phyloP scores from a whole-genome alignment of 2,888 invertebrate species.

The Drosophila setosimentum region DNA sequence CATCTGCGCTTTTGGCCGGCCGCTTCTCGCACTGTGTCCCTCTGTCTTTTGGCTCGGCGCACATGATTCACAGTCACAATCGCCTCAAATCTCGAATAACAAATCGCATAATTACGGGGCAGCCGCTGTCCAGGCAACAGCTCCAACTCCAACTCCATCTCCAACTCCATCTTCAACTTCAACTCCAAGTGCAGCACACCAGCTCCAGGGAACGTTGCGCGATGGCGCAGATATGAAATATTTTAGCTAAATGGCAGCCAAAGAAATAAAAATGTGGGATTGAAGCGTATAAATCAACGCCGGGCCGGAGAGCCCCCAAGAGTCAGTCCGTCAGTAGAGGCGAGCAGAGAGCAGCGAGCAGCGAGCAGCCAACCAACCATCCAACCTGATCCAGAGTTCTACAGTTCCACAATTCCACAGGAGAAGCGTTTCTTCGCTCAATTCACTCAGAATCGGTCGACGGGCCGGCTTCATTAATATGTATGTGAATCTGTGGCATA shows the following conservation, averaged over 20 bases:
- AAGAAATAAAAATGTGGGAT: slow-evolving; percentile 83
- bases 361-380: slow-evolving; percentile 3
- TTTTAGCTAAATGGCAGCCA: slow-evolving; percentile 83
- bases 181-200: slow-evolving; percentile 20
- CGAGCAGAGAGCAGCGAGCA: neutral
- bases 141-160: slow-evolving; percentile 22
- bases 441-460: slow-evolving; percentile 14
- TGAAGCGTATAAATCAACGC: slow-evolving; percentile 84
- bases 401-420: neutral
- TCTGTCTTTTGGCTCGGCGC: slow-evolving; percentile 14
- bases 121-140: slow-evolving; percentile 69
- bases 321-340: slow-evolving; percentile 25
- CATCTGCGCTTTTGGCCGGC: slow-evolving; percentile 65
- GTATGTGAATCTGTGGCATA: slow-evolving; percentile 66
- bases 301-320: slow-evolving; percentile 18
- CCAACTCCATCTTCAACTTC: slow-evolving; percentile 33
- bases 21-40: neutral
- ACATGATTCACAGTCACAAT: slow-evolving; percentile 83
- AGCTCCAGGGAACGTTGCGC: slow-evolving; percentile 54
- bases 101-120: slow-evolving; percentile 85
- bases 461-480: slow-evolving; percentile 68
- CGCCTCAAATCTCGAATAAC: slow-evolving; percentile 84
- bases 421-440: slow-evolving; percentile 34
- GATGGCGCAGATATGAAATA: slow-evolving; percentile 81
- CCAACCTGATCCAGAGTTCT: neutral